Conservation (phyloP, 2,113 vertebrate species). For the Glareola pratincola region DNA sequence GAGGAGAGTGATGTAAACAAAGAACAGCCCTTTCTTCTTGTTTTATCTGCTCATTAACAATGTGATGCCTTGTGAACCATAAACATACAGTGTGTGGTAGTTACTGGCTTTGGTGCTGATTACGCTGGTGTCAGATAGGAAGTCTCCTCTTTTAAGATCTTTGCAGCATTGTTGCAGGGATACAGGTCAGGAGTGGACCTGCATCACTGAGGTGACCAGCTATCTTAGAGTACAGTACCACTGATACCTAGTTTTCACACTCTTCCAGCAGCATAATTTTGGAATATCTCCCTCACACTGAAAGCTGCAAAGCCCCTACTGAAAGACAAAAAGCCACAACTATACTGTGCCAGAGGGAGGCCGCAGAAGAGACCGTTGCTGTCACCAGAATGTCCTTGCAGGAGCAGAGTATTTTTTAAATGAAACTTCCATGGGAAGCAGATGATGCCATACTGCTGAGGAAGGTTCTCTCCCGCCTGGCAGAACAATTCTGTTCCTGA, state of each 20-base stretch:
- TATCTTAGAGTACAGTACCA: background rate
- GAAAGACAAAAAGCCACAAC: background rate
- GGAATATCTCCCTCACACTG: background rate
- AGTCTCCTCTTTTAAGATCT: background rate
- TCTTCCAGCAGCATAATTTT: background rate
- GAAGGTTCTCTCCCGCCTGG: background rate
- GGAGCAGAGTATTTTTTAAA: background rate
- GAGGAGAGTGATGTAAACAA: constrained; percentile 62
- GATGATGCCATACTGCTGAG: background rate
- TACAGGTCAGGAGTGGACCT: background rate
- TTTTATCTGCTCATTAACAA: constrained; percentile 62
- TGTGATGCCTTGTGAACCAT: constrained; percentile 57
- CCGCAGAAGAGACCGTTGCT: background rate
- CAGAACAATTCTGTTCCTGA: background rate
- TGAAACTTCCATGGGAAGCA: background rate
- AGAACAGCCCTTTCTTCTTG: constrained; percentile 57
- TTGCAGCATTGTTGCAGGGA: background rate
- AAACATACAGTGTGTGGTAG: constrained; percentile 23
- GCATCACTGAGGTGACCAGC: background rate
- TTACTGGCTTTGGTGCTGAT: constrained; percentile 33
- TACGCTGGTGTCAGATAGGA: background rate
- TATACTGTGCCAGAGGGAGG: background rate
- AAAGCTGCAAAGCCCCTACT: background rate
- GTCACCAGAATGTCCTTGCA: background rate
- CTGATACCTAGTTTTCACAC: background rate